phyloP scores from a whole-genome alignment of 64 coral and sea anemone genomes.

The Trachythela sp. region DNA sequence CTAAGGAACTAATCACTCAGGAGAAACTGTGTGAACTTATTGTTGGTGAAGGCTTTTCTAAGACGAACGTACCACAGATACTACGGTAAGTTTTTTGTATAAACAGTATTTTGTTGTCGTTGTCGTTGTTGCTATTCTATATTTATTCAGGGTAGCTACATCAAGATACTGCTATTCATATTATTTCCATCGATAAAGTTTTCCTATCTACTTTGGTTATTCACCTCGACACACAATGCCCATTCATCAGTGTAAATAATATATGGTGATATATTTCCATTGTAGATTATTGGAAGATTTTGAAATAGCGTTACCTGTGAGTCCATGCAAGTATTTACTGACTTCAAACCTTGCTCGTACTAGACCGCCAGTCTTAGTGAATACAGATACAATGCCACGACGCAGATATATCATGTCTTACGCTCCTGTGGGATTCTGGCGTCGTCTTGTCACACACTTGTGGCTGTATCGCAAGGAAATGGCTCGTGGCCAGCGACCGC shows the following conservation, averaged over 20 bases:
- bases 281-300: constrained; percentile 70
- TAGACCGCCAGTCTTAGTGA: constrained; percentile 25
- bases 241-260: too few relatives aligned
- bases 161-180: too few relatives aligned
- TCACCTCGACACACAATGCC: too few relatives aligned
- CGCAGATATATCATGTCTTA: constrained; percentile 73
- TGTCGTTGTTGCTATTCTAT: too few relatives aligned
- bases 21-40: constrained; percentile 24
- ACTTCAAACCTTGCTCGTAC: constrained; percentile 44
- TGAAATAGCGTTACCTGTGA: constrained; percentile 67
- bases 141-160: too few relatives aligned
- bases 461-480: constrained; percentile 52
- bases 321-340: constrained; percentile 49
- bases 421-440: constrained; percentile 72
- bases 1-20: constrained; percentile 2
- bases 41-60: constrained; percentile 43
- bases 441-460: constrained; percentile 51
- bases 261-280: not conserved
- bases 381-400: not conserved
- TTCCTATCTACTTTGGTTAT: too few relatives aligned
- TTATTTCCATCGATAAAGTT: not conserved
- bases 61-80: constrained; percentile 56
- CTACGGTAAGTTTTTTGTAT: constrained; percentile 49
- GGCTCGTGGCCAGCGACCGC: constrained; percentile 13
- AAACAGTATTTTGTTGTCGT: not conserved